Evolutionary conservation across 2,888 invertebrate genomes (phyloP), one percentile per base, ranked within the genome.

Genomic region (Apeira syringaria): DNA sequence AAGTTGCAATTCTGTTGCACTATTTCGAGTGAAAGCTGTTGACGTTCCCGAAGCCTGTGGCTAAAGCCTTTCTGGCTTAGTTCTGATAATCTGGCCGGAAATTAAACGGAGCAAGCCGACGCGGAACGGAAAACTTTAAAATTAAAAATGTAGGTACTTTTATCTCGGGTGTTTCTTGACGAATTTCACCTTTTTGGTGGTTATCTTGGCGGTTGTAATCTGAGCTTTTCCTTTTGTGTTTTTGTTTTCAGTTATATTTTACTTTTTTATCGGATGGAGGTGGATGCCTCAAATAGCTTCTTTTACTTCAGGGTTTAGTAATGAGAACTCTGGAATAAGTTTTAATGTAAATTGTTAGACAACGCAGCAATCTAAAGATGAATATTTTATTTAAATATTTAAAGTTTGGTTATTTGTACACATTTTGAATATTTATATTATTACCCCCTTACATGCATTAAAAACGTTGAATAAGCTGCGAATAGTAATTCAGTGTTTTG

Each of bases 61-160:
- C 38, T 5, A 72, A 80, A 75, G 61, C 63, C 61, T 24, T 24
- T 24, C 24, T 59, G 64, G 64, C 68, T 76, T 70, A 80, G 74
- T 76, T 70, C 70, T 75, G 75, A 80, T 83, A 77, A 81, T 80
- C 80, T 74, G 74, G 48, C 66, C 82, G 83, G 84, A 85, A 84
- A 83, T 85, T 85, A 84, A 84, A 84, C 80, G 74, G 70, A 76
- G 77, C 75, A 69, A 67, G 67, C 74, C 61, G 58, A 64, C 57
- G 69, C 55, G 63, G 70, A 76, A 69, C 72, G 72, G 74, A 61
- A 78, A 84, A 80, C 71, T 81, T 81, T 80, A 72, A 78, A 82
- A 82, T 81, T 80, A 75, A 80, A 83, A 83, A 74, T 77, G 74
- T 75, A 39, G 18, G 39, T 31, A 74, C 74, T 74, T 70, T 58